Evolutionary conservation across 2,797 vertebrate genomes (phyloP).

Genomic region (Hippocampus kuda): DNA sequence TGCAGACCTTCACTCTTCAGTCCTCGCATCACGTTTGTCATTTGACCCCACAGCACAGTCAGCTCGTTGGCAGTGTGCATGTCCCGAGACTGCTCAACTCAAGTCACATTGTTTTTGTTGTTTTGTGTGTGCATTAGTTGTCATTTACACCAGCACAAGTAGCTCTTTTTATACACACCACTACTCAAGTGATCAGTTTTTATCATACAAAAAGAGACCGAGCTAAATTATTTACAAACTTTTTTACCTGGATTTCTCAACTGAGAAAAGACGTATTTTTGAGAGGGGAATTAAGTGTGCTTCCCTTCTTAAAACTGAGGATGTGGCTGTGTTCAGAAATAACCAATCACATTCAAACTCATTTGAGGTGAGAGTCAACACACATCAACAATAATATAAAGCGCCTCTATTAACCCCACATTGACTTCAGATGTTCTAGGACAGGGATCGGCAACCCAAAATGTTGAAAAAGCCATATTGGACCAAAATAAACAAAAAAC

Average conservation of each 20-base stretch:
- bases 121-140: background rate
- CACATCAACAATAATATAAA: background rate
- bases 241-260: too few relatives aligned
- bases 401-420: background rate
- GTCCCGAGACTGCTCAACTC: background rate
- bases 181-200: background rate
- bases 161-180: too few relatives aligned
- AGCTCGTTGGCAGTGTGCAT: background rate
- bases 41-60: background rate
- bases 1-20: slow-evolving; percentile 33
- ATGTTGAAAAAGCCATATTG: too few relatives aligned
- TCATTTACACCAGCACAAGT: background rate
- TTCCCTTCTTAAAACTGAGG: background rate
- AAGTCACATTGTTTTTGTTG: background rate
- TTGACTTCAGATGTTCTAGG: background rate
- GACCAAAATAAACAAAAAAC: too few relatives aligned
- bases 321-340: background rate
- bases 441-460: too few relatives aligned
- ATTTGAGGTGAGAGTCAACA: background rate
- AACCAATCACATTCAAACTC: background rate
- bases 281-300: background rate
- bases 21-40: slow-evolving; percentile 37
- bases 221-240: background rate
- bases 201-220: background rate
- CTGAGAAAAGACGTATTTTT: background rate